Base-by-base conservation (phyloP, 2,113 vertebrate genomes). In the Meleagris gallopavo region DNA sequence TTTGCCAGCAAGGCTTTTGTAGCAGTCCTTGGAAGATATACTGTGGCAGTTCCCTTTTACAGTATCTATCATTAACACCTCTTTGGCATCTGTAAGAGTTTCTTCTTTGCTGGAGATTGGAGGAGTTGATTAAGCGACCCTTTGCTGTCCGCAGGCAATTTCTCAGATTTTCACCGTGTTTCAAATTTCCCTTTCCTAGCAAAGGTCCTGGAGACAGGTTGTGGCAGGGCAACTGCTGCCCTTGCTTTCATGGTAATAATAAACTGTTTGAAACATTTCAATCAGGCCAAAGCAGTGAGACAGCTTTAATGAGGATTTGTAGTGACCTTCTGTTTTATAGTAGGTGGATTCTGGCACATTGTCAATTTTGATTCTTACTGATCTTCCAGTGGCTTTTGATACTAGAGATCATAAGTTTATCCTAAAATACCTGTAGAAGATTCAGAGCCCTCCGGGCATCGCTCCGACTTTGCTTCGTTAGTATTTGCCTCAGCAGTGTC, bases 251-350 rank as follows among this genome's bases (percentile, higher is more conserved):
- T 83, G 91, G 81, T 97, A 95, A 95, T 95, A 97, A 97, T 96
- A 91, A 95, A 94, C 80, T 96, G 93, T 93, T 71, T 86, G 93
- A 97, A 96, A 96, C 72, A 38, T 95, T 97, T 97, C 97, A 86
- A 65, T 97, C 96, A 81, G 94, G 91, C 92, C 95, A 94, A 88
- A 96, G 91, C 93, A 64, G 92, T 75, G 81, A 90, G 92, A 92
- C 90, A 94, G 91, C 93, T 98, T 97, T 98, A 98, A 98, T 97
- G 97, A 98, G 98, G 93, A 88, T 93, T 96, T 95, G 93, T 91
- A 84, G 90, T 97, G 97, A 97, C 97, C 97, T 97, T 95, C 95
- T 94, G 77, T 97, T 97, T 97, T 96, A 96, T 96, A 97, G 96
- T 86, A 95, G 96, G 95, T 90, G 86, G 94, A 93, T 96, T 97